These are phyloP conservation scores for Proctacanthus coquilletti DNA, from an alignment of 1,140 invertebrate species.

Conservation along the genomic window DNA sequence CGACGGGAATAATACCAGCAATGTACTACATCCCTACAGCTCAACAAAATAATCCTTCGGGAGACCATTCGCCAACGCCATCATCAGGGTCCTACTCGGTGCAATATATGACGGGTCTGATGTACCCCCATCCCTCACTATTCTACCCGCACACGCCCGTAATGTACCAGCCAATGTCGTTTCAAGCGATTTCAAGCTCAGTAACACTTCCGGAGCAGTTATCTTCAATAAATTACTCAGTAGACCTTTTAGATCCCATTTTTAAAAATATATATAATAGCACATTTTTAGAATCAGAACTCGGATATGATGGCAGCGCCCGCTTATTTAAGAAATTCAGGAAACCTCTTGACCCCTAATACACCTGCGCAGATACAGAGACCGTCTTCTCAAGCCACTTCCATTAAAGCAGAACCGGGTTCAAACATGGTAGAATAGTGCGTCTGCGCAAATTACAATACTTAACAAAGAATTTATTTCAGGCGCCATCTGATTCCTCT, in stretches of 20 bases:
- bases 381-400: slow-evolving; percentile 40
- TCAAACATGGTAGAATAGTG: slow-evolving; percentile 28
- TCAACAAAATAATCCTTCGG: slow-evolving; percentile 4
- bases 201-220: slow-evolving; percentile 14
- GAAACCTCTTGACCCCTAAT: slow-evolving; percentile 7
- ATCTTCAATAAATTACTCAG: too few relatives aligned
- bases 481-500: slow-evolving; percentile 36
- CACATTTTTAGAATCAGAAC: not conserved
- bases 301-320: not conserved
- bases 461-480: not conserved
- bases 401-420: slow-evolving; percentile 44
- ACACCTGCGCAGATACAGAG: slow-evolving; percentile 26
- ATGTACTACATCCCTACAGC: slow-evolving; percentile 42
- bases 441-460: not conserved
- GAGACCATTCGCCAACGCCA: slow-evolving; percentile 11
- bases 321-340: not conserved
- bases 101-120: slow-evolving; percentile 38
- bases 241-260: too few relatives aligned
- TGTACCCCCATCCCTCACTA: slow-evolving; percentile 32
- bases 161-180: slow-evolving; percentile 26
- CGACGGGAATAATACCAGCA: slow-evolving; percentile 19
- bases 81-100: slow-evolving; percentile 17
- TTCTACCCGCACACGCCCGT: slow-evolving; percentile 26
- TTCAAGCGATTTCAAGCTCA: slow-evolving; percentile 9
- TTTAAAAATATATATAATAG: too few relatives aligned